Evolutionary conservation across 2,888 invertebrate genomes (phyloP), one percentile per base, ranked within the genome.

Genomic region (Xestia sexstrigata): DNA sequence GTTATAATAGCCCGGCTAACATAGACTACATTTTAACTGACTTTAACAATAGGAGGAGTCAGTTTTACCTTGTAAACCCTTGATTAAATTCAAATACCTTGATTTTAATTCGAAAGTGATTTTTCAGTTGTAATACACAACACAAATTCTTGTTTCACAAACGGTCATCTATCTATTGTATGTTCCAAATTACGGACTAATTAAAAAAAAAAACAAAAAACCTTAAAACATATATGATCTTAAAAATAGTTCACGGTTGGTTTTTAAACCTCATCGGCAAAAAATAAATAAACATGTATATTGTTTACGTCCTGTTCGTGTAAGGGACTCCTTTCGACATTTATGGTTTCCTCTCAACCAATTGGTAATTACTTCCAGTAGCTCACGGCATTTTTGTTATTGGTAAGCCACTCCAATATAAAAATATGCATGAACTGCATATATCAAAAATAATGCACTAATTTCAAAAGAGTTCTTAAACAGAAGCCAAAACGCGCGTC

Each of bases 401-500:
- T 78, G 75, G 83, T 86, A 84, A 82, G 78, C 70, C 83, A 83
- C 83, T 75, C 63, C 45, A 83, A 80, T 65, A 79, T 78, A 85
- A 84, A 81, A 76, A 77, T 79, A 79, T 70, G 68, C 78, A 79
- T 74, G 80, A 72, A 80, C 84, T 82, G 83, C 78, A 89, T 82
- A 76, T 73, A 86, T 88, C 58, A 90, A 91, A 88, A 89, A 92
- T 92, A 93, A 93, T 93, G 91, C 90, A 91, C 93, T 93, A 93
- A 94, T 94, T 93, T 94, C 87, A 91, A 92, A 94, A 90, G 92
- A 93, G 93, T 94, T 94, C 93, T 94, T 85, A 95, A 94, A 96
- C 96, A 96, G 96, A 95, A 96, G 96, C 96, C 94, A 91, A 95
- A 95, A 95, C 93, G 92, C 91, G 94, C 94, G 94, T 94, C 94